Base-by-base conservation (phyloP, 2,888 invertebrate genomes). In the Abscondita cerata region DNA sequence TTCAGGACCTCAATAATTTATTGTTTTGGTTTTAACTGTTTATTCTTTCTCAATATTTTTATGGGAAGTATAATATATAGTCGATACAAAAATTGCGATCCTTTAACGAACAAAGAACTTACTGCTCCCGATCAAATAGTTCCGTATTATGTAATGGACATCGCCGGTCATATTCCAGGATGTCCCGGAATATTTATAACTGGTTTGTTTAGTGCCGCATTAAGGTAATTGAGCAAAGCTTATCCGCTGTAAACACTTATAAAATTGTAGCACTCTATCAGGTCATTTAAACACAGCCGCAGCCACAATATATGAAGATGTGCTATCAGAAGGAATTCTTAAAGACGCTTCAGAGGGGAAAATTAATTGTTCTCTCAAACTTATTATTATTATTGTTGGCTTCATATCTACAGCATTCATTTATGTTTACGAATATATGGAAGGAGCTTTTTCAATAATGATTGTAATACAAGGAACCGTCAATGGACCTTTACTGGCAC, bases 101-200 rank as follows among this genome's bases (percentile, higher is more conserved):
- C 89, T 0, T 72, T 88, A 2, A 16, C 6, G 1, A 12, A 15
- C 8, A 18, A 18, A 8, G 41, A 41, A 16, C 16, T 41, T 4
- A 80, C 84, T 66, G 88, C 90, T 38, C 90, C 89, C 71, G 92
- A 92, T 72, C 91, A 95, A 81, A 80, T 95, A 13, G 77, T 95
- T 52, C 95, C 95, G 0, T 78, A 94, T 13, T 81, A 93, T 54
- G 94, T 95, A n/a, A 93, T 95, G 91, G 91, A 95, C 69, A 86
- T 90, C n/a, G 78, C 95, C 12, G 88, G 89, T 0, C 83, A 88
- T 44, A 85, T 87, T 79, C 91, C 90, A 0, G 95, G 95, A 1
- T 80, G 96, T 68, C 90, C 94, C 0, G 96, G 96, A 2, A 81
- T 96, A 15, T 95, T 95, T 76, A 91, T 95, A 0, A 93, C 95